Base-by-base conservation (phyloP, 2,888 invertebrate genomes). In the Drosophila subsilvestris region DNA sequence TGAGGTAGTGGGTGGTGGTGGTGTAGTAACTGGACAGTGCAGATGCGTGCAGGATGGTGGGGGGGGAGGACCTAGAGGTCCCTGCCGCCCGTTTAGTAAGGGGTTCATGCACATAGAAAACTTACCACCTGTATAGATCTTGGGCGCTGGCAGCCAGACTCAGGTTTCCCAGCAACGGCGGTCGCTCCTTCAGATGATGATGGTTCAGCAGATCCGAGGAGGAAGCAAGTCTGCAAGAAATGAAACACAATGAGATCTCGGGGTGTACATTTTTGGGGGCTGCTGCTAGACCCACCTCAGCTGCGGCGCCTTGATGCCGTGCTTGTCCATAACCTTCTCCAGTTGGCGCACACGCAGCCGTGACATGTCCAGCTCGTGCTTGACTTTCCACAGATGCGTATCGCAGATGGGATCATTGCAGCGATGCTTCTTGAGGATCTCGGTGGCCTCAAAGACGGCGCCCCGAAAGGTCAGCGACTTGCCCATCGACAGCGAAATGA, bases 401-500 rank as follows among this genome's bases (percentile, higher is more conserved):
- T 94, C 97, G 93, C 94, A 97, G 91, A 94, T 95, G 72, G 95
- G 95, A 92, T 97, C 96, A 66, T 94, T 94, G 91, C 96, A 96
- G 65, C 95, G 94, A 90, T 96, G 96, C 88, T 95, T 95, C 78
- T 94, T 94, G 48, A 96, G 92, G 72, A 96, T 94, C 88, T 96
- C 96, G 85, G 96, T 95, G 10, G 96, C 96, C 90, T 96, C 96
- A 86, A 93, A 95, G 5, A 96, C 96, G 7, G 96, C 96, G 3
- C 96, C 96, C 9, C 96, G 94, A 89, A 96, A 98, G 81, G 96
- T 96, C 84, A 97, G 91, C 54, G 96, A 96, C 91, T 96, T 96
- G 50, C 99, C 96, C 95, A 95, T 95, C 22, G 95, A 95, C 17
- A 99, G 93, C 81, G 98, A 98, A 82, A 99, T 96, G 51, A 99